These are phyloP conservation scores for Axinella damicornis DNA, from an alignment of 37 sponge, comb jelly and placozoan genomes.

Conservation along the genomic window DNA sequence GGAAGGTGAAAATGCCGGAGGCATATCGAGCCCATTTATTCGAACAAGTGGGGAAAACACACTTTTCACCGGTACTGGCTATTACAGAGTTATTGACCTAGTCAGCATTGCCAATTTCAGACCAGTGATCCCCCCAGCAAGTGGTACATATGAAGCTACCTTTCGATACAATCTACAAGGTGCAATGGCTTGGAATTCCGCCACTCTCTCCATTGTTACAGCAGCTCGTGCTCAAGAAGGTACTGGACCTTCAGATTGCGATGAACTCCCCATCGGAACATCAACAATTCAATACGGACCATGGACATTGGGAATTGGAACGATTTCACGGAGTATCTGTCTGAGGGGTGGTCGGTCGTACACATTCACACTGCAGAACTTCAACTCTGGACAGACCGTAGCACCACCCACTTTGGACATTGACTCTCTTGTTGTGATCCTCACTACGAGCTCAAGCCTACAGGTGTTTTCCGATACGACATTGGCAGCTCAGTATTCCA, in stretches of 20 bases:
- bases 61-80: slow-evolving; percentile 62
- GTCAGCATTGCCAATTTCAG: slow-evolving; percentile 31
- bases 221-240: background rate
- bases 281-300: slow-evolving; percentile 13
- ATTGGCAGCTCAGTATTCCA: slow-evolving; percentile 1
- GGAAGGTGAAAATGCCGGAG: slow-evolving; percentile 55
- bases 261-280: background rate
- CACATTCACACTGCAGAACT: slow-evolving; percentile 21
- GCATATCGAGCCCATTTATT: slow-evolving; percentile 11
- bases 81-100: slow-evolving; percentile 11
- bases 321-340: slow-evolving; percentile 27
- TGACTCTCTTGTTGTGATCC: slow-evolving; percentile 80
- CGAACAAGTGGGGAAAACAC: slow-evolving; percentile 20
- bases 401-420: slow-evolving; percentile 31
- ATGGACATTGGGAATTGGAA: slow-evolving; percentile 61
- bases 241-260: slow-evolving; percentile 4
- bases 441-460: slow-evolving; percentile 4
- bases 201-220: slow-evolving; percentile 23
- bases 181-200: slow-evolving; percentile 20
- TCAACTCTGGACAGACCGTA: slow-evolving; percentile 30
- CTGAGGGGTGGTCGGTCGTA: slow-evolving; percentile 75
- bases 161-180: slow-evolving; percentile 45
- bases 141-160: slow-evolving; percentile 49
- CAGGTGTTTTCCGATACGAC: slow-evolving; percentile 16
- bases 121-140: slow-evolving; percentile 35